Evolutionary conservation across 2,113 vertebrate genomes (phyloP).

Genomic region (Propithecus coquereli): DNA sequence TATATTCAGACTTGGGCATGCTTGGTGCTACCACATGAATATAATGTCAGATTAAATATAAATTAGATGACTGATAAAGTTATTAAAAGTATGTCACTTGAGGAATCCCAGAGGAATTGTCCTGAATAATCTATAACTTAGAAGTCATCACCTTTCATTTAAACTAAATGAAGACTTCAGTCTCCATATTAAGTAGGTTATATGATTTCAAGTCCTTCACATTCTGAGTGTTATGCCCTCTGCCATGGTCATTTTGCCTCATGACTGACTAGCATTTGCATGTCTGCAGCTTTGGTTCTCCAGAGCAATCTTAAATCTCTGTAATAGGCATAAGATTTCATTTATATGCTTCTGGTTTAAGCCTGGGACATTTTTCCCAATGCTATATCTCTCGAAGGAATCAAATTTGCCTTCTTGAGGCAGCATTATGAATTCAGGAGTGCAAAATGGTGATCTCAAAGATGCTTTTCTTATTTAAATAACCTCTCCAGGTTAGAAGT

Average conservation of each 20-base stretch:
- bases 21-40: not conserved
- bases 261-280: not conserved
- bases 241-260: not conserved
- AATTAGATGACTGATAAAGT: not conserved
- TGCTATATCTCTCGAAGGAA: constrained; percentile 9
- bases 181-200: not conserved
- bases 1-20: not conserved
- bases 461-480: constrained; percentile 45
- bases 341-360: not conserved
- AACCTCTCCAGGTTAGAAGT: constrained; percentile 17
- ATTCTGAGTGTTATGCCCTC: not conserved
- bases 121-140: not conserved
- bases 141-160: not conserved
- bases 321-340: not conserved
- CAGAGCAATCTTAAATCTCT: not conserved
- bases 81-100: not conserved
- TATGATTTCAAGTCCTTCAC: not conserved
- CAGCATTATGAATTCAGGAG: constrained; percentile 30
- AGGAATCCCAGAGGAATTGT: not conserved
- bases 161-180: not conserved
- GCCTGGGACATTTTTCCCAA: not conserved
- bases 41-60: not conserved
- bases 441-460: not conserved
- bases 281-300: not conserved
- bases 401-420: not conserved